phyloP scores from a whole-genome alignment of 2,888 invertebrate species.

The Sturmia bella region DNA sequence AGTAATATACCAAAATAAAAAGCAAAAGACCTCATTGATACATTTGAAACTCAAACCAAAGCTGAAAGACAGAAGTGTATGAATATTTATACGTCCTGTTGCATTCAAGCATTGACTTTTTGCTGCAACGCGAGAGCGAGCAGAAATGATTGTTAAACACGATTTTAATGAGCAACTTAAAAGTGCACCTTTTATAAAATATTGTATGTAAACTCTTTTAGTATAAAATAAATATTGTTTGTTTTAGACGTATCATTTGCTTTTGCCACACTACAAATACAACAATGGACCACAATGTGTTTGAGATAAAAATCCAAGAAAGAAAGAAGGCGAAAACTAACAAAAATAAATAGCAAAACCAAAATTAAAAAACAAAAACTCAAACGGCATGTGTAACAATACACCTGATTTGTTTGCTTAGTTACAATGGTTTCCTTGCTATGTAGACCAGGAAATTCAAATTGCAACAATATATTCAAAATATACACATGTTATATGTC shows the following conservation, averaged over 20 bases:
- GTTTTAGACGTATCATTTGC: conserved; percentile 44
- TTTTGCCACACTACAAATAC: conserved; percentile 31
- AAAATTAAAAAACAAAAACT: conserved; percentile 32
- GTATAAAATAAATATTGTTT: conserved; percentile 46
- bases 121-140: conserved; percentile 13
- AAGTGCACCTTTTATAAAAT: conserved; percentile 63
- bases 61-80: conserved; percentile 23
- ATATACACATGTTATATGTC: conserved; percentile 67
- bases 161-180: conserved; percentile 73
- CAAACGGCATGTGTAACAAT: conserved; percentile 73
- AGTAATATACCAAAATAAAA: conserved; percentile 21
- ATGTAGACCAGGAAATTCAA: conserved; percentile 67
- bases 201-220: conserved; percentile 53
- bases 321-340: conserved; percentile 2
- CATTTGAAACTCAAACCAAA: conserved; percentile 61
- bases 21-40: conserved; percentile 17
- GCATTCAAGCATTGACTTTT: conserved; percentile 10
- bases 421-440: conserved; percentile 40
- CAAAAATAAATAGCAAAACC: background rate
- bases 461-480: conserved; percentile 59
- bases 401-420: conserved; percentile 75
- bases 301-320: conserved; percentile 32
- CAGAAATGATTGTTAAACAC: conserved; percentile 72
- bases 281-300: conserved; percentile 43
- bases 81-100: background rate